Percentiles rank a stretch among this genome's conserved stretches.
Evolutionary conservation across 2,113 vertebrate species (phyloP).

Genomic region (Cynopterus brachyotis): DNA sequence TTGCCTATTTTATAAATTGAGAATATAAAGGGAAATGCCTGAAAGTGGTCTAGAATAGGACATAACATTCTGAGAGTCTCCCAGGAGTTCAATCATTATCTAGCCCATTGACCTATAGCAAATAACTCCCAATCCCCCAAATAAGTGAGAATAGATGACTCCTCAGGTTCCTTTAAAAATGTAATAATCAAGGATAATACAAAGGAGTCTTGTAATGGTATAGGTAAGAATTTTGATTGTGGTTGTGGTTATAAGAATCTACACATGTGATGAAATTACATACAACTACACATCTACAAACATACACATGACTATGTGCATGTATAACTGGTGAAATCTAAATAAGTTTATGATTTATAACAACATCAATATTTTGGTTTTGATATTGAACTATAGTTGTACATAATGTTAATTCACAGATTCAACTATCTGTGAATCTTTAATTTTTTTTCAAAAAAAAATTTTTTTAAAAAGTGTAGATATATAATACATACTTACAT

Average conservation of each 20-base stretch:
- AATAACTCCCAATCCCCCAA: neutral
- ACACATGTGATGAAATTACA: neutral
- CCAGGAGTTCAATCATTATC: neutral
- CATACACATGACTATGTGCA: neutral
- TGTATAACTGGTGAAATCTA: neutral
- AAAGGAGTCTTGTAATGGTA: neutral
- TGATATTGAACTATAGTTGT: neutral
- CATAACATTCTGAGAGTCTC: neutral
- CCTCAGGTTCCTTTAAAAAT: neutral
- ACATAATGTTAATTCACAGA: neutral
- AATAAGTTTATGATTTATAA: neutral
- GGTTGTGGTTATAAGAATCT: neutral
- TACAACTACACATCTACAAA: neutral
- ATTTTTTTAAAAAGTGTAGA: neutral
- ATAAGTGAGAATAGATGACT: neutral
- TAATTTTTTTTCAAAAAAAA: neutral
- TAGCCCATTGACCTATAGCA: neutral
- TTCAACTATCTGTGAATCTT: neutral
- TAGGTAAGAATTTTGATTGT: neutral
- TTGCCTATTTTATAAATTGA: neutral
- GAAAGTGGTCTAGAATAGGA: neutral
- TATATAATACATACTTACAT: neutral
- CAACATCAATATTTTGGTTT: neutral
- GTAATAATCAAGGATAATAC: neutral
- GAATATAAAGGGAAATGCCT: neutral